A percentile compares a stretch with the other conserved stretches of the same genome.
Evolutionary conservation across 2,888 invertebrate genomes (phyloP).

Genomic region (Coelinius sp.): DNA sequence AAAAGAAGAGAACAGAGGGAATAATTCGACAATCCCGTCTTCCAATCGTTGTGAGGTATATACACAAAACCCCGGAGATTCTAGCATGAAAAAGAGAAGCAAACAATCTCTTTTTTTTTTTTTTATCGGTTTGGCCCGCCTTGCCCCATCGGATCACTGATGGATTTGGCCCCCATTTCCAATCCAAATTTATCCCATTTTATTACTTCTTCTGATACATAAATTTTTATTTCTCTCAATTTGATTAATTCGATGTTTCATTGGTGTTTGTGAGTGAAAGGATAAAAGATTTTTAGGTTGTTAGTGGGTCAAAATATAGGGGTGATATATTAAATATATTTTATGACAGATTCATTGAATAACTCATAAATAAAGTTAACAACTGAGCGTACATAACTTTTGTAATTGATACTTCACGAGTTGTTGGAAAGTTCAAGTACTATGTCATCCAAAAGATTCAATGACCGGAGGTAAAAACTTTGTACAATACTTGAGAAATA

Average conservation of each 20-base stretch:
- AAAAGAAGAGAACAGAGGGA: constrained; percentile 40
- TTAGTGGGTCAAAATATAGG: too few species aligned
- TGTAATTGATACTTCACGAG: not conserved
- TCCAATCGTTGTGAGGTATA: constrained; percentile 46
- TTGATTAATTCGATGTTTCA: constrained; percentile 44
- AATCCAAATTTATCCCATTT: constrained; percentile 63
- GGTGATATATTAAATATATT: too few species aligned
- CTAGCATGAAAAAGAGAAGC: not conserved
- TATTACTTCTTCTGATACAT: constrained; percentile 65
- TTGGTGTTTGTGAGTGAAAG: too few species aligned
- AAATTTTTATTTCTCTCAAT: constrained; percentile 67
- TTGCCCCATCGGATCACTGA: constrained; percentile 48
- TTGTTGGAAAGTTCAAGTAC: not conserved
- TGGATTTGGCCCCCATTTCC: constrained; percentile 49
- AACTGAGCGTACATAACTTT: not conserved
- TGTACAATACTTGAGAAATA: not conserved
- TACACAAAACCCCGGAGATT: constrained; percentile 23
- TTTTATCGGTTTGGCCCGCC: constrained; percentile 34
- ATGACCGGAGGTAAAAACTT: not conserved
- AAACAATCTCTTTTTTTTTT: not conserved
- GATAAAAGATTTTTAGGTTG: too few species aligned
- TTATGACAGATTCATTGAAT: not conserved
- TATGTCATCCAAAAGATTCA: not conserved
- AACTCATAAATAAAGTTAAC: not conserved
- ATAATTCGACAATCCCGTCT: constrained; percentile 58